phyloP scores from a whole-genome alignment of 2,113 vertebrate species.

The Syrmaticus mikado region DNA sequence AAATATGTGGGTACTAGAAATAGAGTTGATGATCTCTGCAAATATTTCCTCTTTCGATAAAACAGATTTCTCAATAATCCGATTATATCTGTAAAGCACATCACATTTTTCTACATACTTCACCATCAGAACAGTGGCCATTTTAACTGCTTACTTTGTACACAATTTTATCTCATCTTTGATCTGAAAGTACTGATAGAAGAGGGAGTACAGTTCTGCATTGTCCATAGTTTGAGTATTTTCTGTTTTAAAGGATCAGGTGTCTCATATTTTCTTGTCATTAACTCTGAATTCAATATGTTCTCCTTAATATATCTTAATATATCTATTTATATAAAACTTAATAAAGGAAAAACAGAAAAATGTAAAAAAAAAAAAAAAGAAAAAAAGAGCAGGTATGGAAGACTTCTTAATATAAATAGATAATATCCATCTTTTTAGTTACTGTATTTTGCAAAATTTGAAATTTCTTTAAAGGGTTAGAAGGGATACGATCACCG shows the following conservation, averaged over 20 bases:
- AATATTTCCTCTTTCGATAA: background rate
- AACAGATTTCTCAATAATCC: background rate
- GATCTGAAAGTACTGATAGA: background rate
- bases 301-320: background rate
- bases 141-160: background rate
- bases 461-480: background rate
- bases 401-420: background rate
- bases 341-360: background rate
- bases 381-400: background rate
- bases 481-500: background rate
- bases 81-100: background rate
- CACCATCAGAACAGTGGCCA: background rate
- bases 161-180: background rate
- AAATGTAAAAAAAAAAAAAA: background rate
- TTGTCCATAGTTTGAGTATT: background rate
- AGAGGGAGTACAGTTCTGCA: background rate
- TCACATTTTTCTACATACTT: background rate
- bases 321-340: background rate
- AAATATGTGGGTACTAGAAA: background rate
- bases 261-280: background rate
- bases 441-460: background rate
- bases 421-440: background rate
- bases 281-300: background rate
- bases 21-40: background rate
- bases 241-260: background rate